These are phyloP conservation scores for Meda fulgida DNA, from an alignment of 2,797 vertebrate species.

Conservation along the genomic window DNA sequence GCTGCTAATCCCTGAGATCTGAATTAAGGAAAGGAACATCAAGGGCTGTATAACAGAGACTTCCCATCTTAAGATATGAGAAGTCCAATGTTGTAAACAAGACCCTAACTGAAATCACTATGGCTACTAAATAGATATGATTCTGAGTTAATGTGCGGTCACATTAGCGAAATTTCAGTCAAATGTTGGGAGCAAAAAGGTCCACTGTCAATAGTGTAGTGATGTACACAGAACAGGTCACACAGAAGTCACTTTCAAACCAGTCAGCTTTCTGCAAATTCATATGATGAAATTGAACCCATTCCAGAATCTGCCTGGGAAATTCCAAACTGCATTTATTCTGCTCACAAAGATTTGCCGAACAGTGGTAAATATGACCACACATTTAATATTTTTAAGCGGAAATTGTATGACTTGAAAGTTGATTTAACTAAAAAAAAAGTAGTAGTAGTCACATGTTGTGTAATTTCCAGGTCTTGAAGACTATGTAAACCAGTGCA, in stretches of 20 bases:
- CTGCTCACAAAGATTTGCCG: neutral
- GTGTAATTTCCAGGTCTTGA: neutral
- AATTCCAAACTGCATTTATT: neutral
- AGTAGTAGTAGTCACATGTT: too few species aligned
- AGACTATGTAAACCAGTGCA: neutral
- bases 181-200: neutral
- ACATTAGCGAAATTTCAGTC: neutral
- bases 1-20: constrained; percentile 87
- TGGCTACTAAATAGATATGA: neutral
- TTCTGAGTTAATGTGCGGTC: neutral
- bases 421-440: neutral
- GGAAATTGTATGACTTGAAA: neutral
- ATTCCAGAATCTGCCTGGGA: neutral
- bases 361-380: neutral
- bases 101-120: neutral
- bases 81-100: neutral
- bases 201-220: neutral
- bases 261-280: neutral
- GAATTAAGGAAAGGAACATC: constrained; percentile 77
- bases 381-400: neutral
- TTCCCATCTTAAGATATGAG: neutral
- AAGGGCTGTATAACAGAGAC: neutral
- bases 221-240: neutral
- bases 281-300: neutral
- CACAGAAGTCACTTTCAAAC: neutral